Percentiles rank a stretch among this genome's conserved stretches.
These are phyloP conservation scores for Drosophila leonis DNA, from an alignment of 2,888 invertebrate genomes.

Conservation along the genomic window DNA sequence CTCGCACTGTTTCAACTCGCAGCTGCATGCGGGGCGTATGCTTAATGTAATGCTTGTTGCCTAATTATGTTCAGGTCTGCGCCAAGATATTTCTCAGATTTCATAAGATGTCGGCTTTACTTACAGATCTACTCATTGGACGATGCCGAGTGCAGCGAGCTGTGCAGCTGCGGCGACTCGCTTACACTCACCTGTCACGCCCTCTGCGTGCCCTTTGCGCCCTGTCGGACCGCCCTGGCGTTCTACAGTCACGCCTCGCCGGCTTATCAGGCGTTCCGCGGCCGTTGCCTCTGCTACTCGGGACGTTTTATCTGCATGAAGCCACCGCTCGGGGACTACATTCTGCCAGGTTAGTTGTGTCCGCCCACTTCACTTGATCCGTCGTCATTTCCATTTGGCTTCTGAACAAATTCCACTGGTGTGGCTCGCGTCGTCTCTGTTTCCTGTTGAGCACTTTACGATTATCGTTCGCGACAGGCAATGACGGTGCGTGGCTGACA, in stretches of 20 bases:
- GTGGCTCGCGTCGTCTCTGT: constrained; percentile 13
- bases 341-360: constrained; percentile 84
- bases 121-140: constrained; percentile 87
- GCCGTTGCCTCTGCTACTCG: constrained; percentile 95
- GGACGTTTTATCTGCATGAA: constrained; percentile 97
- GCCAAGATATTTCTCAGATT: constrained; percentile 21
- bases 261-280: constrained; percentile 95
- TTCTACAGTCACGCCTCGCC: constrained; percentile 96
- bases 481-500: constrained; percentile 48
- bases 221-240: constrained; percentile 94
- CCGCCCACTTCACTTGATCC: constrained; percentile 34
- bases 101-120: constrained; percentile 24
- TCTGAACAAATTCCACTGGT: constrained; percentile 32
- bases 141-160: constrained; percentile 95
- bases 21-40: constrained; percentile 55
- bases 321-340: constrained; percentile 89
- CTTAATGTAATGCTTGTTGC: constrained; percentile 48
- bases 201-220: constrained; percentile 94
- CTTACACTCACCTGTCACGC: constrained; percentile 93
- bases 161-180: constrained; percentile 93
- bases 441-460: constrained; percentile 66
- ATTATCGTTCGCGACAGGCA: constrained; percentile 69
- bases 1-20: constrained; percentile 32
- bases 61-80: constrained; percentile 21
- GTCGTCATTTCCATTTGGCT: constrained; percentile 56